A percentile compares a stretch with the other conserved stretches of the same genome.
These are phyloP conservation scores for Cydia pomonella DNA, from an alignment of 1,140 invertebrate species.

Conservation along the genomic window DNA sequence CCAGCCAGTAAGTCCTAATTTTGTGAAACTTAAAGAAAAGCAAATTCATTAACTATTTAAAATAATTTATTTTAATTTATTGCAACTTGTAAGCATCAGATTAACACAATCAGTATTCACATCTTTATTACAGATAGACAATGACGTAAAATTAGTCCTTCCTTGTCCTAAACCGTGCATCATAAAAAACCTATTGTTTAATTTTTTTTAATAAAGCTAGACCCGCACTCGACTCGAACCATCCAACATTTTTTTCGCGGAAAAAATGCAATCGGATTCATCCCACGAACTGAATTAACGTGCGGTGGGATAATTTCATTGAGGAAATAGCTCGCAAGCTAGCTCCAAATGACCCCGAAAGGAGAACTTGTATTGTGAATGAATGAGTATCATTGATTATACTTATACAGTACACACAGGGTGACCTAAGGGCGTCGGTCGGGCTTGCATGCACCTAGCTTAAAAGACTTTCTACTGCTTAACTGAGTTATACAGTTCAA, in stretches of 20 bases:
- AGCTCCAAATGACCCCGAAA: constrained; percentile 72
- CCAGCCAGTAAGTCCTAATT: no score
- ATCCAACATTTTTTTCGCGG: constrained; percentile 18
- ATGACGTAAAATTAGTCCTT: constrained; percentile 35
- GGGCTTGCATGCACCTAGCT: constrained; percentile 47
- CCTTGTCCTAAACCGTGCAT: constrained; percentile 14
- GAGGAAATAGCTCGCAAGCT: constrained; percentile 57
- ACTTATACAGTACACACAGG: constrained; percentile 62
- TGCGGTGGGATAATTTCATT: constrained; percentile 45
- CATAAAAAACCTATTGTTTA: constrained; percentile 30
- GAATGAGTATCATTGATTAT: constrained; percentile 76
- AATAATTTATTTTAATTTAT: no score
- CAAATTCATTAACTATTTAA: no score
- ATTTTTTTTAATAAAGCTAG: constrained; percentile 14
- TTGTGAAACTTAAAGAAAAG: no score
- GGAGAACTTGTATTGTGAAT: constrained; percentile 75
- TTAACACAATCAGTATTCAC: not conserved
- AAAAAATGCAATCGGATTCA: constrained; percentile 22
- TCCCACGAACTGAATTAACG: not conserved
- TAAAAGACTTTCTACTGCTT: constrained; percentile 28
- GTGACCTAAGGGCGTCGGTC: constrained; percentile 74
- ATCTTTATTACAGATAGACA: not conserved
- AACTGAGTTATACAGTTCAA: constrained; percentile 37
- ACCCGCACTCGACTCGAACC: not conserved
- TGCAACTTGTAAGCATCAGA: not conserved